Base-by-base conservation (phyloP, 1,140 invertebrate species). In the Tyrophagus putrescentiae region DNA sequence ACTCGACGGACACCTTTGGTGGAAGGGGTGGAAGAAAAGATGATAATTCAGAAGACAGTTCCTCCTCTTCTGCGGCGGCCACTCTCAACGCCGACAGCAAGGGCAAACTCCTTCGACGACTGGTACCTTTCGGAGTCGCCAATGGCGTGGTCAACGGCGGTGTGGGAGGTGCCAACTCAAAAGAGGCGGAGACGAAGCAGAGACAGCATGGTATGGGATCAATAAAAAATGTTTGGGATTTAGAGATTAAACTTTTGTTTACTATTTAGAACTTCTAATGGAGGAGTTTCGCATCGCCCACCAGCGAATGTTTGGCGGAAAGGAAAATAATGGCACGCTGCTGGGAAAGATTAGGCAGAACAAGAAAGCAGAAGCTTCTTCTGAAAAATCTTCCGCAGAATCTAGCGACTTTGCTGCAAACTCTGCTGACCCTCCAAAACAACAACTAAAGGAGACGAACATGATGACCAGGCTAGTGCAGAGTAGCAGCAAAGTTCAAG, bases 201-300 rank as follows among this genome's bases (percentile, higher is more conserved):
- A 13, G 34, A 11, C 36, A 34, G 44, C 56, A 57, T 27, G 56
- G 32, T 57, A n/a, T 13, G 25, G 33, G 16, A 16, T 56, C 27
- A 31, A 31, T 33, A 34, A 27, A 11, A 21, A 54, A 54, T 9
- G 7, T n/a, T n/a, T 52, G 23, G 27, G 27, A 21, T 2, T 3
- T 4, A 28, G n/a, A 52, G 31, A 52, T 21, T 9, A 27, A 48
- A 48, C 50, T 27, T 27, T 53, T 32, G 16, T 1, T 54, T 54
- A 16, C 21, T 2, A 4, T 16, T n/a, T 27, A 67, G 65, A 65
- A 60, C 63, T 62, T 50, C 16, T 67, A 31, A 65, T 67, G 64
- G 62, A 64, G 60, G 67, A 67, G 56, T 67, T 67, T 54, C 42
- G 63, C 42, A 60, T 53, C 25, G 66, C 67, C 28, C 66, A 67